Evolutionary conservation across 2,797 vertebrate species (phyloP), one percentile per base, ranked within the genome.

Genomic region (Ceyx erithaca): DNA sequence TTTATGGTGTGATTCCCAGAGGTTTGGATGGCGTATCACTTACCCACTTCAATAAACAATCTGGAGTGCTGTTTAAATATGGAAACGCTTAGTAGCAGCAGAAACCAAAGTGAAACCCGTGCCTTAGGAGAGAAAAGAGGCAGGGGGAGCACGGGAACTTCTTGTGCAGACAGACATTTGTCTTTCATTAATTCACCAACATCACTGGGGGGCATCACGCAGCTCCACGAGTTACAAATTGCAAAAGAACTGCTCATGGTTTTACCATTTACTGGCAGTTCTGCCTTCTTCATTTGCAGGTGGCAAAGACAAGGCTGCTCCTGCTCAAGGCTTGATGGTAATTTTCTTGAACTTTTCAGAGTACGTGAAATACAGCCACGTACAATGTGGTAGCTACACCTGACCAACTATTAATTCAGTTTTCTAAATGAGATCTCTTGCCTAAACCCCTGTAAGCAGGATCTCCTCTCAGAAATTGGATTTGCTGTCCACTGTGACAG

Each of bases 61-160:
- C 71, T 70, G 69, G 79, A 85, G 79, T 63, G 25, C 80, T 89
- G 78, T 83, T 93, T 92, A 95, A 94, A 89, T 79, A 77, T 49
- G 83, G 76, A 93, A 93, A 93, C 8, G 48, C 82, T 89, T 45
- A 20, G 55, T 1, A 92, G 64, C 67, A 43, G 69, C 54, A 63
- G n/a, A 78, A 12, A 12, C 35, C 51, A 17, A 59, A 94, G 45
- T 37, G 31, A 68, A 37, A 48, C 64, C 71, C 66, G 14, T n/a
- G 72, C 19, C 40, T 26, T 15, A 45, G 54, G 46, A 52, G 16
- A 26, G 62, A 70, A 62, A 37, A 31, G 6, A 12, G 2, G n/a
- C 2, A 0, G 3, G 12, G 6, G 1, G 1, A 0, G 3, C 30
- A 17, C 12, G 11, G 61, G 26, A 59, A 43, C 6, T 33, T 31